Evolutionary conservation across 2,113 vertebrate genomes (phyloP), one percentile per base, ranked within the genome.

Genomic region (Microtus oregoni): DNA sequence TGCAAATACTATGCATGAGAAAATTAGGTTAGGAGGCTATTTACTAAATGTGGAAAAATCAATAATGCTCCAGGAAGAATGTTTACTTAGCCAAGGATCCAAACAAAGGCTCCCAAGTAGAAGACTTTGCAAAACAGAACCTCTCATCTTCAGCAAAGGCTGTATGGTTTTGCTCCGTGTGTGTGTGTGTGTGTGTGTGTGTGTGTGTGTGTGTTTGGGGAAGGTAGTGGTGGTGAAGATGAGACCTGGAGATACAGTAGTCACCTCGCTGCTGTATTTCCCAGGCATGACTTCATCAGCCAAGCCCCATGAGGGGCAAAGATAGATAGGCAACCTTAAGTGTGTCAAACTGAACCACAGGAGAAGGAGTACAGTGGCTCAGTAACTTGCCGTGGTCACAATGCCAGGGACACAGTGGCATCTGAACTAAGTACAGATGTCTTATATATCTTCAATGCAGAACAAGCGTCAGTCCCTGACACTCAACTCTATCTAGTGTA

Each of bases 11-110:
- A 15, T 41, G 38, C 87, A 55, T 73, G 86, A 94, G 75, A 92
- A 83, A 92, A 94, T 96, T 72, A 61, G 1, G 20, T 65, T 41
- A 83, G 28, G 50, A 92, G 78, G 86, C 55, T 94, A 44, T 94
- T 96, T 89, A 65, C 30, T 68, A 91, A 91, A 70, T 35, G 63
- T 83, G 91, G 47, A 58, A 86, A 92, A 92, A 89, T 86, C 86
- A 94, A 86, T 81, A 93, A 81, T 38, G 12, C 30, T 65, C 32
- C 72, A 10, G 26, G 47, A 91, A 94, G n/a, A 90, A 65, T 85
- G 63, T 89, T 93, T 94, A 77, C 79, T 50, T 55, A 85, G 44
- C 47, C n/a, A 77, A 77, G 24, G 44, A 93, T 44, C 86, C 75
- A 83, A 91, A 88, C 17, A 63, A 85, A 92, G 50, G 26, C 61